Evolutionary conservation across 1,140 invertebrate species (phyloP).

Genomic region (Lanistes nyassanus): DNA sequence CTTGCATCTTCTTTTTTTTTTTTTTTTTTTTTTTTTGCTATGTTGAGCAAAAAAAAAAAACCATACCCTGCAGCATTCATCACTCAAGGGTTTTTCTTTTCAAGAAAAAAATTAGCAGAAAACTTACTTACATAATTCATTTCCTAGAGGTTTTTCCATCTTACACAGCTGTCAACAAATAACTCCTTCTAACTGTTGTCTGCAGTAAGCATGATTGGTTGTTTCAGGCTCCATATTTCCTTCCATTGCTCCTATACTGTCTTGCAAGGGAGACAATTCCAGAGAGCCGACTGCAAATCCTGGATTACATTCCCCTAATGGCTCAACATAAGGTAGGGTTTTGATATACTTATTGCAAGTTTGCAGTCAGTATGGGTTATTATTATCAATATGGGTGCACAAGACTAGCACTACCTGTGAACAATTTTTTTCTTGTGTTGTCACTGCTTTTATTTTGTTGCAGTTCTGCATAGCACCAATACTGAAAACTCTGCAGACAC

Average conservation of each 20-base stretch:
- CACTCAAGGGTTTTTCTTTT: too few species aligned
- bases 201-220: not conserved
- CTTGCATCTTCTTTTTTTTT: too few species aligned
- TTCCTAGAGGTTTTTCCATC: too few species aligned
- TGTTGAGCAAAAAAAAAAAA: too few species aligned
- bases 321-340: slow-evolving; percentile 50
- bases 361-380: not conserved
- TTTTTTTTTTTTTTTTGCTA: too few species aligned
- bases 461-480: slow-evolving; percentile 50
- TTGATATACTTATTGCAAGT: not conserved
- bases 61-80: too few species aligned
- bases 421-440: not conserved
- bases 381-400: not conserved
- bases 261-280: slow-evolving; percentile 36
- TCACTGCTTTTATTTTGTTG: slow-evolving; percentile 15
- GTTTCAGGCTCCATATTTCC: slow-evolving; percentile 44
- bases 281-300: slow-evolving; percentile 35
- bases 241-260: slow-evolving; percentile 49
- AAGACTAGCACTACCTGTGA: not conserved
- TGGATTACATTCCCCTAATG: slow-evolving; percentile 41
- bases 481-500: slow-evolving; percentile 46
- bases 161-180: too few species aligned
- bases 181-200: not conserved
- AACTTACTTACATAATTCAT: too few species aligned
- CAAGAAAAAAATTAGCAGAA: too few species aligned